Conservation (phyloP, 2,888 invertebrate genomes). For the Xestobium rufovillosum region DNA sequence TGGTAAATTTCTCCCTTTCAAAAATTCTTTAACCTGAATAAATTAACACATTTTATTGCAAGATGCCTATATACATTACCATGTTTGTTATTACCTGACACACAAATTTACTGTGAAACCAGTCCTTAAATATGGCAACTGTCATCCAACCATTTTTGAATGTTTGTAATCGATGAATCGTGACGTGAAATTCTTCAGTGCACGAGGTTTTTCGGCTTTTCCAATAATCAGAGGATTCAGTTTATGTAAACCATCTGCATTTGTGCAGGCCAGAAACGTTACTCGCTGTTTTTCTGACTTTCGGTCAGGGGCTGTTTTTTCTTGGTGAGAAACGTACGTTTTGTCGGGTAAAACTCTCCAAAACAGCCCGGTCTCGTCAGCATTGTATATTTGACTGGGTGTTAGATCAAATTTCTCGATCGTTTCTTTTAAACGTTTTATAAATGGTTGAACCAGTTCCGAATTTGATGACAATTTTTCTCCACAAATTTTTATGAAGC, state of each 20-base stretch:
- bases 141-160: slow-evolving; percentile 19
- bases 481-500: slow-evolving; percentile 14
- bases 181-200: slow-evolving; percentile 16
- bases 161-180: slow-evolving; percentile 14
- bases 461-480: slow-evolving; percentile 18
- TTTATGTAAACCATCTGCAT: slow-evolving; percentile 18
- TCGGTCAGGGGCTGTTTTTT: slow-evolving; percentile 20
- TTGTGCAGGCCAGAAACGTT: slow-evolving; percentile 18
- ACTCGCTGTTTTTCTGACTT: slow-evolving; percentile 19
- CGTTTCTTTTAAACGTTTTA: slow-evolving; percentile 9
- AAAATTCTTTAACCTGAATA: too few relatives aligned
- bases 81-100: too few relatives aligned
- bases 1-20: too few relatives aligned
- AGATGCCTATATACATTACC: too few relatives aligned
- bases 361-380: slow-evolving; percentile 21
- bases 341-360: slow-evolving; percentile 22
- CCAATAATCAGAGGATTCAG: slow-evolving; percentile 19
- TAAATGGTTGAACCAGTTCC: slow-evolving; percentile 15
- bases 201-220: slow-evolving; percentile 16
- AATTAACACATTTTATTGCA: too few relatives aligned
- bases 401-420: slow-evolving; percentile 13
- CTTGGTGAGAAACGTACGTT: slow-evolving; percentile 15
- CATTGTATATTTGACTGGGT: slow-evolving; percentile 19
- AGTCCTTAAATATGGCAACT: slow-evolving; percentile 12
- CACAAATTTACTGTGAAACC: slow-evolving; percentile 13